Conservation (phyloP, 2,797 vertebrate genomes). For the Diglossa cyanea region DNA sequence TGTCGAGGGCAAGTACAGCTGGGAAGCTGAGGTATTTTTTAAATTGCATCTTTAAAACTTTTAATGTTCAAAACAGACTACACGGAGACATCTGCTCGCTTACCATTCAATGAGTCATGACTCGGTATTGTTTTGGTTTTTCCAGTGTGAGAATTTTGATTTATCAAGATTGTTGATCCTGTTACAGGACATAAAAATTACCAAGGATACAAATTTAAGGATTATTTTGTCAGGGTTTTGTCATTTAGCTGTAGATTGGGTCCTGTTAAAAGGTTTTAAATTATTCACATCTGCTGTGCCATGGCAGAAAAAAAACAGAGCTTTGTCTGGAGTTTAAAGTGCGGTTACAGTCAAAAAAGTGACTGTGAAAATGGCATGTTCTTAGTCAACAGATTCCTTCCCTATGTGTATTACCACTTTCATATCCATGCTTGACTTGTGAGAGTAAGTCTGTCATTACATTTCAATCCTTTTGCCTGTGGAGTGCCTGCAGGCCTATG, state of each 20-base stretch:
- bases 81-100: slow-evolving; percentile 5
- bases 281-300: slow-evolving; percentile 30
- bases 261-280: slow-evolving; percentile 27
- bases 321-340: slow-evolving; percentile 3
- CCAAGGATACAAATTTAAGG: slow-evolving; percentile 17
- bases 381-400: slow-evolving; percentile 37
- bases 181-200: not conserved
- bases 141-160: slow-evolving; percentile 2
- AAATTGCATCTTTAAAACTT: slow-evolving; percentile 32
- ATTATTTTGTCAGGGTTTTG: slow-evolving; percentile 26
- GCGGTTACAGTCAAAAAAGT: slow-evolving; percentile 35
- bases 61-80: slow-evolving; percentile 5
- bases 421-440: not conserved
- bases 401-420: not conserved
- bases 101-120: not conserved
- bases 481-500: not conserved
- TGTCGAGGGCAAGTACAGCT: not conserved
- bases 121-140: not conserved
- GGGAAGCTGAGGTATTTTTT: slow-evolving; percentile 19
- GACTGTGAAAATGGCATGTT: slow-evolving; percentile 44
- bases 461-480: not conserved
- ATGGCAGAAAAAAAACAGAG: slow-evolving; percentile 1
- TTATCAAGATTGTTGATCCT: slow-evolving; percentile 9
- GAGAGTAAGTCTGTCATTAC: not conserved
- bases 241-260: slow-evolving; percentile 10